Conservation (phyloP, 2,797 vertebrate species). For the Zalophus californianus region DNA sequence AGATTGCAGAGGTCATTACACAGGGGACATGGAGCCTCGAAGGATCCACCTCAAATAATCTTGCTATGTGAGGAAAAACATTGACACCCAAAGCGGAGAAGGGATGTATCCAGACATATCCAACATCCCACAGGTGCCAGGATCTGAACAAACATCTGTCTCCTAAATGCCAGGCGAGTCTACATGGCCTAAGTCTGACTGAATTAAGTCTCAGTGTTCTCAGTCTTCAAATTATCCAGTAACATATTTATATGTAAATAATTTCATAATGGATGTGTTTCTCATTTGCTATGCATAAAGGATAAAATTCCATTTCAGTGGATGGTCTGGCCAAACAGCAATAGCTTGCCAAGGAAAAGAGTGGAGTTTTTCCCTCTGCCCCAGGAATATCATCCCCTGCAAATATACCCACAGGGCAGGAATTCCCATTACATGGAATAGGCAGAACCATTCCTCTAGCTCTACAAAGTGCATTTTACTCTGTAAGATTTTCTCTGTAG, state of each 20-base stretch:
- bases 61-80: background rate
- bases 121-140: background rate
- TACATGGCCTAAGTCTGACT: background rate
- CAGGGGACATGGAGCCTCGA: background rate
- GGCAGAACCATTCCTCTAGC: rapidly evolving
- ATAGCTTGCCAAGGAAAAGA: background rate
- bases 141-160: background rate
- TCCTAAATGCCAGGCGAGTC: background rate
- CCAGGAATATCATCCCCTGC: background rate
- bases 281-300: background rate
- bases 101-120: background rate
- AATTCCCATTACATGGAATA: background rate
- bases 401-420: background rate
- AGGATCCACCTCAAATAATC: background rate
- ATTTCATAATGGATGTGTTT: background rate
- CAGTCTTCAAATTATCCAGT: background rate
- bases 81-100: background rate
- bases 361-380: background rate
- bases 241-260: background rate
- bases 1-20: background rate
- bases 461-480: background rate
- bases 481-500: background rate
- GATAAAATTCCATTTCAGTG: background rate
- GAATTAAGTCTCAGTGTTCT: background rate
- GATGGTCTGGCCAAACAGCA: background rate